Conservation (phyloP, 30 jellyfish, hydroid and myxozoan species). For the Sanderia malayensis region DNA sequence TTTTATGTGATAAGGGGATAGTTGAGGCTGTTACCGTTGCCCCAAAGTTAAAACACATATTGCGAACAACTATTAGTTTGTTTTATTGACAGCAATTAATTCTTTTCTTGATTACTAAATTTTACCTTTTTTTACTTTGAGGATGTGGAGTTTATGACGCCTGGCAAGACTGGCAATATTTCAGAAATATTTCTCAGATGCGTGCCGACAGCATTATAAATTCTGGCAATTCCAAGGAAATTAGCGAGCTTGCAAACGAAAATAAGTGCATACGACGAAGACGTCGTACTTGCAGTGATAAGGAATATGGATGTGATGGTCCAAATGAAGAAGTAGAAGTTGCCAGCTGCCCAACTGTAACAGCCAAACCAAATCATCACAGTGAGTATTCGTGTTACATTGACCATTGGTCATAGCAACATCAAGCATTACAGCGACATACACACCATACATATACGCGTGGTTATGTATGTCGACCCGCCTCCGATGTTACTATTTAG, state of each 20-base stretch:
- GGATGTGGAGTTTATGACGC: not conserved
- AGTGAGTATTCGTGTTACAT: not conserved
- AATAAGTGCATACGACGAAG: constrained; percentile 1
- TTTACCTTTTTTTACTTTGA: too few relatives aligned
- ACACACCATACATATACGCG: not conserved
- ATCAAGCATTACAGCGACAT: not conserved
- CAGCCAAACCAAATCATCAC: not conserved
- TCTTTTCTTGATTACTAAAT: too few relatives aligned
- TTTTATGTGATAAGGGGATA: too few relatives aligned
- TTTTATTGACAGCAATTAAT: too few relatives aligned
- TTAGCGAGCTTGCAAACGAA: not conserved
- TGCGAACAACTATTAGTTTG: too few relatives aligned
- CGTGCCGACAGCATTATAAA: not conserved
- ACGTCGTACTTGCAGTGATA: not conserved
- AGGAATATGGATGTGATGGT: not conserved
- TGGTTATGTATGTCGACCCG: not conserved
- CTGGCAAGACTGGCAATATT: not conserved
- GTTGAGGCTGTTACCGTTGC: too few relatives aligned
- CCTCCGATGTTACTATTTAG: not conserved
- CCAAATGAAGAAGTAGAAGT: constrained; percentile 4
- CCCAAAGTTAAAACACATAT: too few relatives aligned
- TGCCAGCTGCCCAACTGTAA: not conserved
- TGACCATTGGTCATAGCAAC: not conserved
- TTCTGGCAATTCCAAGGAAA: not conserved
- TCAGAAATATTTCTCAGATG: not conserved